Evolutionary conservation across 1,140 invertebrate genomes (phyloP).

Genomic region (Drosophila sucinea): DNA sequence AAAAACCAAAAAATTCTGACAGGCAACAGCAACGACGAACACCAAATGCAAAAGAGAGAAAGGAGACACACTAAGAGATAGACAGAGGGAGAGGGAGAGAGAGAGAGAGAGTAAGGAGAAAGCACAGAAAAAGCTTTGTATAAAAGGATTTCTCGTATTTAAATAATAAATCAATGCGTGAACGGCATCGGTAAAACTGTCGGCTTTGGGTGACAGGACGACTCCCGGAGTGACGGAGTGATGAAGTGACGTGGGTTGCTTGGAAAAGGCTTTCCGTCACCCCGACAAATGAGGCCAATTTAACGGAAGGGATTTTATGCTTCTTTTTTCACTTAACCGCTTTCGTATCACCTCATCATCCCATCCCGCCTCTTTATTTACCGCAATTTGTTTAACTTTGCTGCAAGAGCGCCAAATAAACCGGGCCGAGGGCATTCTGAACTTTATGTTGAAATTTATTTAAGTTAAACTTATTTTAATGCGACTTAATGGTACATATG

Average conservation of each 20-base stretch:
- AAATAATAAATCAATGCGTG: constrained; percentile 71
- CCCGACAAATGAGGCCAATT: constrained; percentile 53
- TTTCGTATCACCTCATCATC: constrained; percentile 6
- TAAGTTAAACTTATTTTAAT: constrained; percentile 44
- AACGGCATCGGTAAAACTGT: constrained; percentile 1
- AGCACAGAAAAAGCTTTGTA: constrained; percentile 58
- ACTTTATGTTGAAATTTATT: constrained; percentile 22
- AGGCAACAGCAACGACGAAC: constrained; percentile 35
- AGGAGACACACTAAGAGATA: constrained; percentile 10
- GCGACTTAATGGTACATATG: constrained; percentile 8
- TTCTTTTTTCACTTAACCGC: not conserved
- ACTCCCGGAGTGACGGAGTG: not conserved
- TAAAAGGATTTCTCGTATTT: constrained; percentile 66
- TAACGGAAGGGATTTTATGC: not conserved
- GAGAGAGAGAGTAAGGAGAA: constrained; percentile 22
- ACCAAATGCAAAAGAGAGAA: constrained; percentile 20
- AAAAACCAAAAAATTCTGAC: constrained; percentile 12
- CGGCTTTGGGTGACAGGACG: not conserved
- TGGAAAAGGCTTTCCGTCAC: not conserved
- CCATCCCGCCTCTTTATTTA: constrained; percentile 22
- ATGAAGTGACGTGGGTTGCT: not conserved
- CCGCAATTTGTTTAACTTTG: constrained; percentile 58
- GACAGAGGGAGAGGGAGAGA: constrained; percentile 14
- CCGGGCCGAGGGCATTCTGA: constrained; percentile 60
- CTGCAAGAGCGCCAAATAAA: constrained; percentile 67